Base-by-base conservation (phyloP, 37 sponge, comb jelly and placozoan genomes). In the Lycopodina hypogea region DNA sequence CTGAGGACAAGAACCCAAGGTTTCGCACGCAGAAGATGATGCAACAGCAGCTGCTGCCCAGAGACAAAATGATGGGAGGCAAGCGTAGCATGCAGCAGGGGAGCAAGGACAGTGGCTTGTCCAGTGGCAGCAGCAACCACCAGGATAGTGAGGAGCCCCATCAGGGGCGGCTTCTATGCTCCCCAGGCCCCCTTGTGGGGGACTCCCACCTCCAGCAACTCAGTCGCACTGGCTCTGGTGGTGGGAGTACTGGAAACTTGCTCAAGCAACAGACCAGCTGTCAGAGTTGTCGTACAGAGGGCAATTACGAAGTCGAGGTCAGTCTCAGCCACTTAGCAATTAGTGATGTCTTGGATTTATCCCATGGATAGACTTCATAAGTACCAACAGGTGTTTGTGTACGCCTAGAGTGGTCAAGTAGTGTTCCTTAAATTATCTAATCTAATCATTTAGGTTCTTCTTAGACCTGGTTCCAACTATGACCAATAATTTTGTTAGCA, bases 221-320 rank as follows among this genome's bases (percentile, higher is more conserved):
- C 48, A 4, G 48, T 45, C 48, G 48, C 48, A 45, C 48, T 12
- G 8, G 8, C 48, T 45, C 48, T 45, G 48, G 61, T 6, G 61
- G 61, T 29, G n/a, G n/a, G n/a, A 60, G 61, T 60, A 15, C 28
- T 15, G 61, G 61, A 60, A 15, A 4, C 48, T n/a, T n/a, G n/a
- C n/a, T n/a, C n/a, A 9, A 45, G 48, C 48, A 45, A 9, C 48
- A 45, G 8, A 45, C 4, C 9, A 45, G 48, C 48, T 12, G 9
- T 2, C 3, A 3, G 3, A 2, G 77, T 61, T 70, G 78, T 59
- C 29, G 84, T 4, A 77, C 76, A 21, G 78, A 82, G 1, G 89
- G 81, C 37, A 77, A 79, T 8, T 89, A 89, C 68, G 89, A 89
- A 83, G 68, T 89, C 15, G 89, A 89, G 84, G 89, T 89, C 23